Evolutionary conservation across 2,888 invertebrate genomes (phyloP), one percentile per base, ranked within the genome.

Genomic region (Lithodes maja): DNA sequence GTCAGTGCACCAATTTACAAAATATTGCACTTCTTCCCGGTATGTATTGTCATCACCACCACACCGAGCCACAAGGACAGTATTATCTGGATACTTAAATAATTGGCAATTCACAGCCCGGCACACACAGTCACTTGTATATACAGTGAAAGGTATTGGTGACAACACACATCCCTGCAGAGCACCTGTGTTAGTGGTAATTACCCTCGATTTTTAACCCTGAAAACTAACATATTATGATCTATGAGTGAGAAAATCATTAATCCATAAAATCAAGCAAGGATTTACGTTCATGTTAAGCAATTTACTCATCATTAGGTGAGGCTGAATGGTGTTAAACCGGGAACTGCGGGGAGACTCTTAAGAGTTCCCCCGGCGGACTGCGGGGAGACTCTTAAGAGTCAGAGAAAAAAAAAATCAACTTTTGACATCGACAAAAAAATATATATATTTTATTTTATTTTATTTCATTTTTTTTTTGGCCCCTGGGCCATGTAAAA

Each of bases 181-280:
- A 79, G 79, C 50, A 17, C 52, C 81, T 55, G 81, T 81, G 55
- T 81, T 55, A 54, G 81, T 81, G 50, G 55, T 55, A 5, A 81
- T 61, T 7, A 81, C 55, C 12, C 17, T 33, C 33, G 81, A 81
- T 81, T 55, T 55, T 55, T 5, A 9, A 81, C 17, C 17, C 7
- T n/a, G 81, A 81, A 81, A 81, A 9, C 9, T 81, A n/a, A 54
- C 81, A 81, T 81, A 81, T 55, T 55, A 55, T 81, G 81, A 55
- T 55, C 55, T 81, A 15, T 33, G 5, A 12, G 2, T 81, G 55
- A 81, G 61, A 55, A 81, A 81, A 12, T 53, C 61, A 54, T 81
- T 81, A 54, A 81, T 81, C 61, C 81, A 81, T 55, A 78, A 52
- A 78, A 79, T 79, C 50, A 79, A 53, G n/a, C 49, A 49, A 53